Evolutionary conservation across 2,113 vertebrate genomes (phyloP), one percentile per base, ranked within the genome.

Genomic region (Pandion haliaetus): DNA sequence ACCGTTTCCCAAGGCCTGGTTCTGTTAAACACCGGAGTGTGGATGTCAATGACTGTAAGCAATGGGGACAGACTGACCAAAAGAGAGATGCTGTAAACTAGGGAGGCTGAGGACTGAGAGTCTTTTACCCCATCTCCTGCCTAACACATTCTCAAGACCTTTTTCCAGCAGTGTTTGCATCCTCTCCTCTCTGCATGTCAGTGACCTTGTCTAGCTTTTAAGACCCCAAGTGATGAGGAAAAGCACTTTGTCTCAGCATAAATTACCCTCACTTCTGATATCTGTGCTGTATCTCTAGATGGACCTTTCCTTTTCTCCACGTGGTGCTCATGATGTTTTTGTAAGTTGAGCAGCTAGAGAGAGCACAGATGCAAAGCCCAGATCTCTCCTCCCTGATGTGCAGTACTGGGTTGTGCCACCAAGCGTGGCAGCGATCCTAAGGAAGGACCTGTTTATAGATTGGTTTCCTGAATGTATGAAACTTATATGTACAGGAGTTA

Each of bases 401-500:
- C 24, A 25, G 25, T 15, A 9, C 26, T 19, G 32, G 26, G 32
- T 16, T 44, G 69, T 54, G 78, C 34, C 52, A 38, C 31, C 54
- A 40, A 16, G 6, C 18, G 23, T 12, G 50, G 31, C 58, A 52
- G 14, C 2, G 4, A 18, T 28, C 61, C 31, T 16, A 14, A 24
- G 34, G 59, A 54, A 52, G 9, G 14, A 34, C 5, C 20, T 11
- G 7, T 2, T 54, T 54, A 23, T 26, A 61, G 54, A 11, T 13
- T 12, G 16, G 3, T 47, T 73, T 66, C 18, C 28, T 34, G 19
- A 50, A 58, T 1, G 9, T 25, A 40, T 4, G 1, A 52, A 52
- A 13, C 14, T 42, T 73, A 1, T 3, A 17, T 2, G 7, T 9
- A 11, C 2, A 6, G 26, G 17, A 62, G 8, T 12, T 6, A 25